Evolutionary conservation across 2,797 vertebrate genomes (phyloP).

Genomic region (Menidia menidia): DNA sequence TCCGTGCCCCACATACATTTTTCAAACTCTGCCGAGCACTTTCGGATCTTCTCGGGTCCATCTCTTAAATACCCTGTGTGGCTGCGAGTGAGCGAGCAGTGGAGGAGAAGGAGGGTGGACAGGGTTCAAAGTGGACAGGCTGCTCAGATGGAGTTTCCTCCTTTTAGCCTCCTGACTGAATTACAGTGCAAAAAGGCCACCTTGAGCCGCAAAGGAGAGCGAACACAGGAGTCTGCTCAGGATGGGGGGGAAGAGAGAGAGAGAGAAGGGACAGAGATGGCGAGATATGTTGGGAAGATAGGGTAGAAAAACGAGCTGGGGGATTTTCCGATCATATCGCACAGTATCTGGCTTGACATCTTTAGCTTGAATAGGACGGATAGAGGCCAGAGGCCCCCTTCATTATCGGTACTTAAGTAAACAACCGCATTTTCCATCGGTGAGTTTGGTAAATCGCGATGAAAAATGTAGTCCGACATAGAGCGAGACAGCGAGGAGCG

Average conservation of each 20-base stretch:
- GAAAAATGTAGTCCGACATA: slow-evolving; percentile 2
- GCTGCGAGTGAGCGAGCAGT: slow-evolving; percentile 49
- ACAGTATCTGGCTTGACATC: slow-evolving; percentile 33
- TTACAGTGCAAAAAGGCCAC: slow-evolving; percentile 59
- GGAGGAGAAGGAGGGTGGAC: slow-evolving; percentile 10
- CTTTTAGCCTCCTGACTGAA: slow-evolving; percentile 70
- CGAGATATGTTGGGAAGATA: slow-evolving; percentile 47
- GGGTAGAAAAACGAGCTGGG: slow-evolving; percentile 7
- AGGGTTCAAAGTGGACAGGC: slow-evolving; percentile 63
- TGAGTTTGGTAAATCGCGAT: background rate
- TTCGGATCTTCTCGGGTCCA: slow-evolving; percentile 42
- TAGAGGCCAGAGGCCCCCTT: slow-evolving; percentile 8
- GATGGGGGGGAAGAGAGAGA: background rate
- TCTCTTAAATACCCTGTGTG: slow-evolving; percentile 70
- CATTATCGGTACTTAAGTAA: slow-evolving; percentile 27
- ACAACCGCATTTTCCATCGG: background rate
- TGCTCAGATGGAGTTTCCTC: slow-evolving; percentile 67
- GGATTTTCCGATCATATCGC: slow-evolving; percentile 43
- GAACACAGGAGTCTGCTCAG: slow-evolving; percentile 20
- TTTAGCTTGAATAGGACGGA: slow-evolving; percentile 32
- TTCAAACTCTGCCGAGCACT: slow-evolving; percentile 21
- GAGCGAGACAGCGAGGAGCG: background rate
- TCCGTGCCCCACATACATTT: slow-evolving; percentile 12
- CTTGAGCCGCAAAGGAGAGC: slow-evolving; percentile 25
- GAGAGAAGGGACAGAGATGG: slow-evolving; percentile 26